Conservation (phyloP, 53 echinoderm and acorn worm species). For the Zoroaster sp. region DNA sequence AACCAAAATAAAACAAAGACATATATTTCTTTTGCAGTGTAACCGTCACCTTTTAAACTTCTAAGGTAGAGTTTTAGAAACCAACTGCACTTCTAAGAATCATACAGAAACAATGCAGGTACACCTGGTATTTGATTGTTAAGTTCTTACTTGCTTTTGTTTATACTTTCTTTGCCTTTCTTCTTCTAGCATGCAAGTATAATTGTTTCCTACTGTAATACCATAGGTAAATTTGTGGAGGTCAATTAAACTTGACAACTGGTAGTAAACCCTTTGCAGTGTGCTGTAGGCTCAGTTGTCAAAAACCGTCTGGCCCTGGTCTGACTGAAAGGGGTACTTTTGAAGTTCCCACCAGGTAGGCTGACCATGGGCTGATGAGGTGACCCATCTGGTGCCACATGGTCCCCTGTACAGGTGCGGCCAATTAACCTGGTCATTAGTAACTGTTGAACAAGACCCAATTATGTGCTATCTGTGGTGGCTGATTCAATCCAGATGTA, state of each 20-base stretch:
- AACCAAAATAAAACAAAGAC: too few relatives aligned
- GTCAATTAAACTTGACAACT: constrained; percentile 14
- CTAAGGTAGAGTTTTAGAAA: too few relatives aligned
- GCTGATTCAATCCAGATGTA: constrained; percentile 32
- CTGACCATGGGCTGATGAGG: constrained; percentile 24
- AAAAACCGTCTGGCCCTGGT: background rate
- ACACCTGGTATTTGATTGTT: too few relatives aligned
- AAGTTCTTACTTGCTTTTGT: too few relatives aligned
- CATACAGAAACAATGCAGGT: too few relatives aligned
- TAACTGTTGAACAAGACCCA: constrained; percentile 36
- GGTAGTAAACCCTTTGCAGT: background rate
- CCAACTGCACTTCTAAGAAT: too few relatives aligned
- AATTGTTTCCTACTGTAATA: background rate
- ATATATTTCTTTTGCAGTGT: too few relatives aligned
- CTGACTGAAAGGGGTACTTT: background rate
- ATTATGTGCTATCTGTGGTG: constrained; percentile 20
- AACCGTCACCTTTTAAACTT: too few relatives aligned
- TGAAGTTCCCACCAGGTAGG: constrained; percentile 28
- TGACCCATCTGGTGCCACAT: constrained; percentile 42
- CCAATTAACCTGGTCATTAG: constrained; percentile 73
- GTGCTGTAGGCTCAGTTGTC: background rate
- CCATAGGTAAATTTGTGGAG: background rate
- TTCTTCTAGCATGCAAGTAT: too few relatives aligned
- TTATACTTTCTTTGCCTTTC: too few relatives aligned
- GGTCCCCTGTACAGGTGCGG: constrained; percentile 31